A percentile compares a stretch with the other conserved stretches of the same genome.
These are phyloP conservation scores for Lytechinus pictus DNA, from an alignment of 35 echinoderm and acorn worm genomes.

Conservation along the genomic window DNA sequence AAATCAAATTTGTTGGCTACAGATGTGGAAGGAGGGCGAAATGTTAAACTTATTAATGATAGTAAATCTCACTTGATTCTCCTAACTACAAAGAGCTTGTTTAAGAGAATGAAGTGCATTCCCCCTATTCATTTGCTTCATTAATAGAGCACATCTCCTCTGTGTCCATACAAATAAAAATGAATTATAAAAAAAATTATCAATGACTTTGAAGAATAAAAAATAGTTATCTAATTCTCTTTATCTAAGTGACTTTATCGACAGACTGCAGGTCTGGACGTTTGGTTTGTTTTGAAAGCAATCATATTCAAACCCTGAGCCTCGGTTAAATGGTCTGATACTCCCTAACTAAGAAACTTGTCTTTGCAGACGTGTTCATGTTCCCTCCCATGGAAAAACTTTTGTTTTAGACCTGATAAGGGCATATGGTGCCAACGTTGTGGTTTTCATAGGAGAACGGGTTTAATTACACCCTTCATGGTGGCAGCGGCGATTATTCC, in stretches of 20 bases:
- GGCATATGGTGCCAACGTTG: background rate
- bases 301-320: background rate
- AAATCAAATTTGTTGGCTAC: background rate
- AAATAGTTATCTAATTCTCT: background rate
- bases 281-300: background rate
- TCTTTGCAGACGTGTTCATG: background rate
- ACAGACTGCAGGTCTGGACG: constrained; percentile 38
- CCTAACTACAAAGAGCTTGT: background rate
- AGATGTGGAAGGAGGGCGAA: background rate
- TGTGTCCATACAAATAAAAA: background rate
- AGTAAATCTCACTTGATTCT: background rate
- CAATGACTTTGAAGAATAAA: background rate
- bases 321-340: background rate
- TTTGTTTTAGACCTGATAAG: background rate
- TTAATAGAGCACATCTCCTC: constrained; percentile 15
- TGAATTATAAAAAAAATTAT: background rate
- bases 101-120: background rate
- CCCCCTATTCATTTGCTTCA: background rate
- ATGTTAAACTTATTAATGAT: background rate
- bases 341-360: background rate
- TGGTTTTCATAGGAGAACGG: background rate
- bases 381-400: background rate
- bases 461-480: background rate
- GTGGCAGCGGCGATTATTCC: background rate
- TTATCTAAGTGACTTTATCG: background rate